These are phyloP conservation scores for Malthinus seriepunctatus DNA, from an alignment of 2,888 invertebrate species.

Conservation along the genomic window DNA sequence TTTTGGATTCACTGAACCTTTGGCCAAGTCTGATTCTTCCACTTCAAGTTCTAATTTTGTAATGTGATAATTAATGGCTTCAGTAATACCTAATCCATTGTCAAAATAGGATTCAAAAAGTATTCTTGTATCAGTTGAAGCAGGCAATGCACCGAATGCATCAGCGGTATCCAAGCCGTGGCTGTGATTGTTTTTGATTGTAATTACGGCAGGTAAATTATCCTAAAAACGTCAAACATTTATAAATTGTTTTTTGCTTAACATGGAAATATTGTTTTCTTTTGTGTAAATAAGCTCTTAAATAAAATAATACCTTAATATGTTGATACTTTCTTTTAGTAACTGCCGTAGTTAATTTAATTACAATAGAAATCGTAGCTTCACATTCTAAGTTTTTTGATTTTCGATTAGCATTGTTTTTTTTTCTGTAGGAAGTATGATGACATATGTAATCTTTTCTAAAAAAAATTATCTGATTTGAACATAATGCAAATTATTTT, in stretches of 20 bases:
- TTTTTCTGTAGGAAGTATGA: too few species aligned
- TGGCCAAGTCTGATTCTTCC: not conserved
- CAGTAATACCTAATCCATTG: conserved; percentile 5
- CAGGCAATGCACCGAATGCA: not conserved
- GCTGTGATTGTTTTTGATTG: conserved; percentile 4
- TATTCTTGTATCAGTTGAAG: not conserved
- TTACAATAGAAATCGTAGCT: too few species aligned
- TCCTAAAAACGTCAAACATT: not conserved
- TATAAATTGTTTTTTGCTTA: not conserved
- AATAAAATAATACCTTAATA: too few species aligned
- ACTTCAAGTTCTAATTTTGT: conserved; percentile 4
- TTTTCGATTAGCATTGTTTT: too few species aligned
- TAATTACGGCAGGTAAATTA: conserved; percentile 1
- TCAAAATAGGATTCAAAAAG: conserved; percentile 9
- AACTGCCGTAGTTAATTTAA: too few species aligned
- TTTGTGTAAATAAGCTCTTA: not conserved
- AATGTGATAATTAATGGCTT: conserved; percentile 1
- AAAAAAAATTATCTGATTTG: too few species aligned
- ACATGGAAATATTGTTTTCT: not conserved
- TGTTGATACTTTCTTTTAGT: too few species aligned
- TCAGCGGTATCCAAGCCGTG: conserved; percentile 7
- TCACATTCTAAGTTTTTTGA: too few species aligned
- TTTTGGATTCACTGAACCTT: conserved; percentile 1
- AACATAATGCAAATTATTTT: too few species aligned
- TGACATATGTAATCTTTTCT: too few species aligned